Base-by-base conservation (phyloP, 2,888 invertebrate genomes). In the Cyrtodaria siliqua region DNA sequence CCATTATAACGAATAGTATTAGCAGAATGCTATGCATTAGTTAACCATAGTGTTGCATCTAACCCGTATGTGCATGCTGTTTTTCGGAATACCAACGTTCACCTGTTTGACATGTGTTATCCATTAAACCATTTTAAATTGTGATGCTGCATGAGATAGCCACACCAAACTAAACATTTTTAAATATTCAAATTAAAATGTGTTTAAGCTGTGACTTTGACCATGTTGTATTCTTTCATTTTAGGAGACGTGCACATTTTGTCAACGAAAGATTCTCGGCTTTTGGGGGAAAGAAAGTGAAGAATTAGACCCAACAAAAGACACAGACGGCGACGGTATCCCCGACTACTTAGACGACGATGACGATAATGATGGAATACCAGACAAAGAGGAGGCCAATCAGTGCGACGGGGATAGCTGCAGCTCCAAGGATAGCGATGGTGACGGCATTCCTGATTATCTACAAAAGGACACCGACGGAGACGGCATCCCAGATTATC, bases 361-460 rank as follows among this genome's bases (percentile, higher is more conserved):
- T 78, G 85, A 85, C 14, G 89, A 91, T 78, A 88, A 87, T 14
- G 88, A 91, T 78, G 90, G 91, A 14, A 88, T 90, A 8, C 87
- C 86, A n/a, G 87, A 90, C 60, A 33, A 83, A 24, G 49, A 78
- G n/a, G 87, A 89, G 47, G 52, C 52, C 16, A 14, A 26, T 23
- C 52, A 52, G 16, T 52, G 52, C 16, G 52, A 74, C 82, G 63
- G 91, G 88, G 66, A 62, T 69, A 18, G 87, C 88, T 72, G 86
- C 86, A n/a, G 86, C 88, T 72, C 85, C 86, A 63, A 79, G 9
- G 73, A 86, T 49, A 57, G 52, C 9, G 82, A 89, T 71, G 87
- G 86, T 8, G 88, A 88, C 67, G 89, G 89, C 1, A 87, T 89
- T 42, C 87, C 87, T 2, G 84, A 86, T 44, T 42, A 81, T 42